phyloP scores from a whole-genome alignment of 2,888 invertebrate genomes.

The Sericinus montela region DNA sequence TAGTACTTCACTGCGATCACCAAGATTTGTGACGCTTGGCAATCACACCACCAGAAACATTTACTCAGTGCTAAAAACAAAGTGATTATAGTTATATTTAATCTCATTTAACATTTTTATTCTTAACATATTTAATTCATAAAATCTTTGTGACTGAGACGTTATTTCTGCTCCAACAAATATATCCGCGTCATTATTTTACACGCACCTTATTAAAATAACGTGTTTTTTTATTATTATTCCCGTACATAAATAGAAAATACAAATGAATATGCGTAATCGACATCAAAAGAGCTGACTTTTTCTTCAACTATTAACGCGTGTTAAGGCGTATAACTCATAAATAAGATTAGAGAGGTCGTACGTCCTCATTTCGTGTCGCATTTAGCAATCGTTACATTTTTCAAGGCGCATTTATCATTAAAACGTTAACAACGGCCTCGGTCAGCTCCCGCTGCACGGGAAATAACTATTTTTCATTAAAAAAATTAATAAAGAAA shows the following conservation, averaged over 20 bases:
- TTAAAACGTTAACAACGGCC: constrained; percentile 56
- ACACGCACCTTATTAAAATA: constrained; percentile 46
- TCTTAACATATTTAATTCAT: constrained; percentile 9
- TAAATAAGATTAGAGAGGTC: constrained; percentile 59
- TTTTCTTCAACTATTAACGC: constrained; percentile 60
- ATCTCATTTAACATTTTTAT: background rate
- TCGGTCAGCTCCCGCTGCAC: constrained; percentile 36
- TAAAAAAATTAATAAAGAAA: constrained; percentile 34
- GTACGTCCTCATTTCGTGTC: constrained; percentile 68
- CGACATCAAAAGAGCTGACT: constrained; percentile 63
- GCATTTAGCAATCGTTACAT: constrained; percentile 60
- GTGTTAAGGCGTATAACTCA: constrained; percentile 62
- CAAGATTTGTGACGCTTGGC: no score
- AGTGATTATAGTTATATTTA: no score
- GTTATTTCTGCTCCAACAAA: constrained; percentile 45
- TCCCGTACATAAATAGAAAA: constrained; percentile 46
- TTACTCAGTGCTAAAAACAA: no score
- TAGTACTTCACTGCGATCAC: no score
- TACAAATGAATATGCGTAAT: constrained; percentile 59
- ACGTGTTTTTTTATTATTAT: constrained; percentile 46
- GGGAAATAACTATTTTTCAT: constrained; percentile 33
- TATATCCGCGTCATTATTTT: constrained; percentile 37
- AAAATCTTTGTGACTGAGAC: constrained; percentile 16
- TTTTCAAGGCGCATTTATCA: constrained; percentile 65
- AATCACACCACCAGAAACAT: no score